Base-by-base conservation (phyloP, 2,113 vertebrate species). In the Oncorhynchus clarkii region DNA sequence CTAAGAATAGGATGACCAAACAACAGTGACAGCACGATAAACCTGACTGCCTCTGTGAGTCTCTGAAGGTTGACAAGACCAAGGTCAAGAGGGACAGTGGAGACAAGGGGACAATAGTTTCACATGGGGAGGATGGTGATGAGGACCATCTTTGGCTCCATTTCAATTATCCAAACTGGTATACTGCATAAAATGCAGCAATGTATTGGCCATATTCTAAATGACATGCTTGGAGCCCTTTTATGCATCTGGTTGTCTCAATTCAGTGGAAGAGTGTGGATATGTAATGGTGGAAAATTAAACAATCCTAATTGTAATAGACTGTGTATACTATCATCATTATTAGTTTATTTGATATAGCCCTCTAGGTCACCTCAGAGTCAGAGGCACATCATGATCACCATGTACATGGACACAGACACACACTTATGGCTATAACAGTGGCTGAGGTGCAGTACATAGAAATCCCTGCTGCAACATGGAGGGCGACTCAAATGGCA, bases 1-100 rank as follows among this genome's bases (percentile, higher is more conserved):
- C 81, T 78, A 72, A 75, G 59, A 84, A 84, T 73, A 71, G 66
- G 45, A 74, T 34, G 68, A 20, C 57, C 45, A 18, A 27, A 39
- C 67, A 57, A 71, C n/a, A 64, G 69, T 57, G 70, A 62, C 34
- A 66, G 39, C 65, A 57, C 49, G 34, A 54, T 79, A 77, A 82
- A 67, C 70, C 59, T 72, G 64, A 74, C 48, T 59, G 60, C 71
- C 57, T 81, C 72, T 69, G 70, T 31, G 34, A 69, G 49, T 64
- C 16, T 26, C n/a, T 16, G 3, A 74, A 68, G 73, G 49, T 67
- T 2, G 68, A 18, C 20, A 67, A 16, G 31, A 18, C 1, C 31
- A 39, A n/a, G 14, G 18, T 39, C 4, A 39, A 18, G 18, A 20
- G 18, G 31, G 31, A 68, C 29, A n/a, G 31, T 39, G 67, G 5